Evolutionary conservation across 2,888 invertebrate genomes (phyloP), one percentile per base, ranked within the genome.

Genomic region (Epiblema foenella): DNA sequence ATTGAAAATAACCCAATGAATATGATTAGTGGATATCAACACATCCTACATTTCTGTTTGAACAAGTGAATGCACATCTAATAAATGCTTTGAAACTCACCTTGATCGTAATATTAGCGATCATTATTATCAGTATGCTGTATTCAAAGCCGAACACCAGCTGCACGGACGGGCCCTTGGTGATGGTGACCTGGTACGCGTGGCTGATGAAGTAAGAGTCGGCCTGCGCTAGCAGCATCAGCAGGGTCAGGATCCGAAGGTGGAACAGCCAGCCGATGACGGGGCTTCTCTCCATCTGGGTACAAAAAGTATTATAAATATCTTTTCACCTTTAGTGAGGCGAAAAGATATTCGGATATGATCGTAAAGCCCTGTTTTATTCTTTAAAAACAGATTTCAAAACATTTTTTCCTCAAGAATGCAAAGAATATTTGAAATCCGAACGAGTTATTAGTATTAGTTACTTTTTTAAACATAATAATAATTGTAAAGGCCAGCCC

Each of bases 131-230:
- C 64, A 99, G 94, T 85, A 99, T 98, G 74, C 99, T 99, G 93
- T 99, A 99, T 94, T 99, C 99, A 93, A 99, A 99, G 65, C 99
- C 99, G 94, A 99, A 99, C 8, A 99, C 99, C 73, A 99, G 94
- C 90, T 99, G 99, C 0, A 99, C 99, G 0, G 98, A 98, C 8
- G 99, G 98, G 54, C 99, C 99, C 85, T 98, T 98, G 0, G 96
- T 94, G 37, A 98, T 93, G 4, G 99, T 99, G 73, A 98, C 97
- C 84, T 97, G 96, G 88, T 99, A 99, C 1, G 98, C 99, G 89
- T 98, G 97, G 83, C 96, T 96, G 8, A 99, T 97, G 92, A 99
- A 98, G 82, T 96, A 96, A 74, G 97, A 94, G 89, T 99, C 99
- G 67, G 98, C 93, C 17, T 96, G 94, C 20, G 97, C 97, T 75